Percentiles rank a stretch among this genome's conserved stretches.
These are phyloP conservation scores for Phylloscopus collybita DNA, from an alignment of 2,797 vertebrate species.

Conservation along the genomic window DNA sequence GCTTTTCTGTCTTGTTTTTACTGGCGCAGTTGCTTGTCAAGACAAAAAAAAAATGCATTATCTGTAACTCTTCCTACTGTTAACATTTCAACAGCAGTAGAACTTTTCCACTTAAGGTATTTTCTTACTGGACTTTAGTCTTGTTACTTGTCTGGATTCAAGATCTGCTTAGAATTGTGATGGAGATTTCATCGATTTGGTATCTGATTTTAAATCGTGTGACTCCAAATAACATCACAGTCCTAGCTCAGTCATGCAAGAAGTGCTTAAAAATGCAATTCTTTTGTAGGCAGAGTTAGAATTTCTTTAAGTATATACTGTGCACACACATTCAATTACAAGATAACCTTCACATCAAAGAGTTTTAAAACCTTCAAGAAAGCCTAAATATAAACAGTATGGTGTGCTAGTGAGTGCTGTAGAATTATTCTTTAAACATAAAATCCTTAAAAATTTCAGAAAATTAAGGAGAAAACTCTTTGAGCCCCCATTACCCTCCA, in stretches of 20 bases:
- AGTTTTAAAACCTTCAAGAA: neutral
- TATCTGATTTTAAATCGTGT: neutral
- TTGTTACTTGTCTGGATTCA: neutral
- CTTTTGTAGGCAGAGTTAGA: neutral
- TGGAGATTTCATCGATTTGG: neutral
- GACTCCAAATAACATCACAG: neutral
- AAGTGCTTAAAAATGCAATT: neutral
- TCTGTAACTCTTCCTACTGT: constrained; percentile 3
- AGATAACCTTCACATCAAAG: neutral
- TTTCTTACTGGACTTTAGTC: neutral
- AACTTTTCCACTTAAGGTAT: neutral
- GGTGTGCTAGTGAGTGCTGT: neutral
- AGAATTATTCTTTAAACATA: neutral
- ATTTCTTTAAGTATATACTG: neutral
- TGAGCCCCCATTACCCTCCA: neutral
- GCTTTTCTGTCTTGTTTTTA: neutral
- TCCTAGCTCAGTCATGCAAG: neutral
- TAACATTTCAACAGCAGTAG: neutral
- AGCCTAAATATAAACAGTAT: neutral
- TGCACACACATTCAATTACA: neutral
- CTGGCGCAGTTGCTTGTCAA: neutral
- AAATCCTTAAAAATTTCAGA: neutral
- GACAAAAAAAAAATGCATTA: constrained; percentile 16
- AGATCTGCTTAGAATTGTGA: constrained; percentile 8
- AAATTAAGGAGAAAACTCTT: neutral